Evolutionary conservation across 2,113 vertebrate species (phyloP).

Genomic region (Callospermophilus lateralis): DNA sequence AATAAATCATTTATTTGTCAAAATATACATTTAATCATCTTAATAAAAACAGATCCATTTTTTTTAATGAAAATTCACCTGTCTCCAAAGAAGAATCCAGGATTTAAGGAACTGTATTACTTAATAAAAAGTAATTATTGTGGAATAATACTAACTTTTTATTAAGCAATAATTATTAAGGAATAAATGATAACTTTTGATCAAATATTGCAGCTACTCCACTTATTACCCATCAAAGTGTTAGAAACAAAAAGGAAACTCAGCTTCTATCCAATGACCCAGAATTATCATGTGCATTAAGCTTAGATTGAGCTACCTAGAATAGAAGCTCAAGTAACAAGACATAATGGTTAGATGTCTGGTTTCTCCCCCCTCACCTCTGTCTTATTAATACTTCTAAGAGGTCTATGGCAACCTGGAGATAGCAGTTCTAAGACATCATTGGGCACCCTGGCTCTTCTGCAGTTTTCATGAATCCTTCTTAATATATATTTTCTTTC

Average conservation of each 20-base stretch:
- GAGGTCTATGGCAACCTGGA: neutral
- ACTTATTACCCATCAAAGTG: neutral
- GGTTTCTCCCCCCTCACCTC: neutral
- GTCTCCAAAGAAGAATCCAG: neutral
- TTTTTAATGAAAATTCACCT: neutral
- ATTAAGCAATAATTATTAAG: no score
- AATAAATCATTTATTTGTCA: neutral
- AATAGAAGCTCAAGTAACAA: neutral
- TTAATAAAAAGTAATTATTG: no score
- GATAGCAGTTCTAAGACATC: neutral
- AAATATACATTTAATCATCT: neutral
- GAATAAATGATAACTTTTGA: neutral
- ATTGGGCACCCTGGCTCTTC: neutral
- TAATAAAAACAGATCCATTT: neutral
- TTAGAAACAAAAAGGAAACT: constrained; percentile 10
- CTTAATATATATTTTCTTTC: neutral
- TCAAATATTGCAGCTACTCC: neutral
- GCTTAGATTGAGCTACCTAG: neutral
- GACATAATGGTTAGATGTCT: neutral
- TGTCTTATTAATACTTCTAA: neutral
- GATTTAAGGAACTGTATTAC: neutral
- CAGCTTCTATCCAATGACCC: neutral
- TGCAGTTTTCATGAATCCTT: neutral
- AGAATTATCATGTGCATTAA: neutral
- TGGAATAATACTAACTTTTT: no score